phyloP scores from a whole-genome alignment of 2,888 invertebrate species.

The Cantharis flavilabris region DNA sequence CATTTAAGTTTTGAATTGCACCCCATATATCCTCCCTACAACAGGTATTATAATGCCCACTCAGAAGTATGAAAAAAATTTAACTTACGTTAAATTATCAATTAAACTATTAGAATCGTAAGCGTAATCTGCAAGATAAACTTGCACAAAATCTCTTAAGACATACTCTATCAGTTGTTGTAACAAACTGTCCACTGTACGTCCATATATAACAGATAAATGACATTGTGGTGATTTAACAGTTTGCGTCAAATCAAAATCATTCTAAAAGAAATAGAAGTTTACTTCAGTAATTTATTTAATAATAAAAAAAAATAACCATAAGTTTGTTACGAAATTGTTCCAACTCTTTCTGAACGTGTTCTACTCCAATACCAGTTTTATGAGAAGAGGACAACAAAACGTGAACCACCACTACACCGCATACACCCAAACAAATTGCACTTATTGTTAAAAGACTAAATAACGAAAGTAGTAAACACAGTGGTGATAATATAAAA shows the following conservation, averaged over 20 bases:
- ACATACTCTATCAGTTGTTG: constrained; percentile 82
- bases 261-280: constrained; percentile 38
- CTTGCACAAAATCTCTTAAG: constrained; percentile 76
- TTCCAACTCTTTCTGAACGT: constrained; percentile 65
- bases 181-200: constrained; percentile 81
- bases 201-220: constrained; percentile 79
- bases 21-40: constrained; percentile 84
- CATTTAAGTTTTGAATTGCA: constrained; percentile 75
- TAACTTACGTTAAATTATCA: constrained; percentile 57
- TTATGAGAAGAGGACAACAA: constrained; percentile 68
- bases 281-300: neutral
- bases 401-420: constrained; percentile 66
- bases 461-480: constrained; percentile 42
- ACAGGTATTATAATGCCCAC: constrained; percentile 36
- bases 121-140: constrained; percentile 70
- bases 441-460: constrained; percentile 41
- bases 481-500: constrained; percentile 40
- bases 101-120: constrained; percentile 58
- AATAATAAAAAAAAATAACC: constrained; percentile 52
- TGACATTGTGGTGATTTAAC: constrained; percentile 51
- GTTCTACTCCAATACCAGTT: constrained; percentile 64
- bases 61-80: neutral
- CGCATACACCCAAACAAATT: constrained; percentile 51
- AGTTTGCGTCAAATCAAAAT: constrained; percentile 42
- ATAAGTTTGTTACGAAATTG: constrained; percentile 65